Conservation (phyloP, 2,113 vertebrate species). For the Poecile atricapillus region DNA sequence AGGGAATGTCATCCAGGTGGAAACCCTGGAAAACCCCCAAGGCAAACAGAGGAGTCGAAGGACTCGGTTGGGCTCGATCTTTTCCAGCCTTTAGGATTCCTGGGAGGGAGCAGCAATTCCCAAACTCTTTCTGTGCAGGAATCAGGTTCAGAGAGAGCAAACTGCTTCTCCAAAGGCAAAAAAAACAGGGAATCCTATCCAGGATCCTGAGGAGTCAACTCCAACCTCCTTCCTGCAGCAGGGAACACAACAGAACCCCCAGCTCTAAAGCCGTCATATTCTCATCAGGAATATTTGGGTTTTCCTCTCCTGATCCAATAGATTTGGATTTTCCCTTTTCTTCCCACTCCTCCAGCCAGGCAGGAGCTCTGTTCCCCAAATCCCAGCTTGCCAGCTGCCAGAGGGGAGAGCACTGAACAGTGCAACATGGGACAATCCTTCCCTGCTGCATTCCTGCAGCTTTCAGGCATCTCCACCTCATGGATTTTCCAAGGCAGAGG, state of each 20-base stretch:
- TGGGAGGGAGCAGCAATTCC: not conserved
- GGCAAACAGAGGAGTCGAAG: not conserved
- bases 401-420: not conserved
- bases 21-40: not conserved
- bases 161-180: not conserved
- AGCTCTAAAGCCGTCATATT: not conserved
- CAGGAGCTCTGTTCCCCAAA: not conserved
- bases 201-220: not conserved
- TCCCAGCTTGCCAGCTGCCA: not conserved
- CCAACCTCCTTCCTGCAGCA: not conserved
- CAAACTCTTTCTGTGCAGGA: not conserved
- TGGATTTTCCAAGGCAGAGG: not conserved
- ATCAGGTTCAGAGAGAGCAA: not conserved
- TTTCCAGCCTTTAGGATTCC: not conserved
- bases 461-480: not conserved
- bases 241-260: not conserved
- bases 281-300: not conserved
- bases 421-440: fast-evolving
- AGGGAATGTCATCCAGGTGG: not conserved
- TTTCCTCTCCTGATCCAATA: not conserved
- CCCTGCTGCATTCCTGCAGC: not conserved
- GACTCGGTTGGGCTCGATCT: fast-evolving
- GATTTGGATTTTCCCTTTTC: not conserved
- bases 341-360: not conserved
- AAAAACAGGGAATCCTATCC: not conserved